Percentiles rank a stretch among this genome's conserved stretches.
Conservation (phyloP, 2,113 vertebrate genomes). For the Tragelaphus scriptus region DNA sequence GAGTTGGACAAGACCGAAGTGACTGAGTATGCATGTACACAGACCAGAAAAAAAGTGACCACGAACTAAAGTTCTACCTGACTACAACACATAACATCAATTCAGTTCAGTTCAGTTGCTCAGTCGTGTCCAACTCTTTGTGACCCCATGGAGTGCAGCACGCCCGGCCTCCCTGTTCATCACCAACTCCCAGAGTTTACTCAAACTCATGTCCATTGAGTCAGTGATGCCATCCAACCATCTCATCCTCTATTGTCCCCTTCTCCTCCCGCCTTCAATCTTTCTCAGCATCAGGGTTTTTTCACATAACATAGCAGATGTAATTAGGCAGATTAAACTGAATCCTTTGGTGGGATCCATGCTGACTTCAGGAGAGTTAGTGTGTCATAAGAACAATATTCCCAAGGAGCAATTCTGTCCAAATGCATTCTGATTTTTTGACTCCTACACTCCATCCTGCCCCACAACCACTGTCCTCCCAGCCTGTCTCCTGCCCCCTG, state of each 20-base stretch:
- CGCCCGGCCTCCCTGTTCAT: rapidly evolving
- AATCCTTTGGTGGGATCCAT: rapidly evolving
- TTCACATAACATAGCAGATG: background rate
- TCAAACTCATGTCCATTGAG: background rate
- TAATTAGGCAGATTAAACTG: background rate
- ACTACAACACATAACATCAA: background rate
- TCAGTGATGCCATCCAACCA: background rate
- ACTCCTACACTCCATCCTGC: background rate
- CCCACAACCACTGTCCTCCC: background rate
- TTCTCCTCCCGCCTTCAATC: background rate
- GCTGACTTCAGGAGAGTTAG: background rate
- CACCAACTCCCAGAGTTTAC: background rate
- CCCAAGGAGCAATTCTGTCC: background rate
- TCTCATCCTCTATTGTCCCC: background rate
- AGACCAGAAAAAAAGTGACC: background rate
- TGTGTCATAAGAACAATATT: background rate
- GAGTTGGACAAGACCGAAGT: background rate
- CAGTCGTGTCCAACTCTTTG: background rate
- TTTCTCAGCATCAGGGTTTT: background rate
- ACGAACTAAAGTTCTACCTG: too few relatives aligned
- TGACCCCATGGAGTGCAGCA: rapidly evolving
- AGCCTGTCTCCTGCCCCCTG: rapidly evolving
- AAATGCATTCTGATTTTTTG: background rate
- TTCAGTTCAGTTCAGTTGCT: background rate
- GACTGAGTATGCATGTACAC: background rate